phyloP scores from a whole-genome alignment of 2,888 invertebrate genomes.

The Diaprepes abbreviatus region DNA sequence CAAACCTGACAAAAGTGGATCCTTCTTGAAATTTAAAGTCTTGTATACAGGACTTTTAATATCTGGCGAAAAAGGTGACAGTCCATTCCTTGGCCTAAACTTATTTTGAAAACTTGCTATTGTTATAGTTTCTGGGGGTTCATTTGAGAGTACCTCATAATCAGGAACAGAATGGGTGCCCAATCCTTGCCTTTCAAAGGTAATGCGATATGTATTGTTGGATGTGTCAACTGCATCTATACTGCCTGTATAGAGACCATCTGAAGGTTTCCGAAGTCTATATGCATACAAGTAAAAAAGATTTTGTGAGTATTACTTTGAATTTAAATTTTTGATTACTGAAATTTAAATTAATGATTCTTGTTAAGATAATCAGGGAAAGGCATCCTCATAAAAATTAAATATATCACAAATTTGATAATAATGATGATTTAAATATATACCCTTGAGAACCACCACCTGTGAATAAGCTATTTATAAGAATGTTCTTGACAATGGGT shows the following conservation, averaged over 20 bases:
- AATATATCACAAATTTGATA: too few relatives aligned
- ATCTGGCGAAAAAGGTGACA: slow-evolving; percentile 65
- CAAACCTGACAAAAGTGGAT: slow-evolving; percentile 76
- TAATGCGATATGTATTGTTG: slow-evolving; percentile 93
- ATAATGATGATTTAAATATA: too few relatives aligned
- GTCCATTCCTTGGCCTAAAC: slow-evolving; percentile 77
- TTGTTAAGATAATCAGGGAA: too few relatives aligned
- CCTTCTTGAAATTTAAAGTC: slow-evolving; percentile 71
- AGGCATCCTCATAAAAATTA: too few relatives aligned
- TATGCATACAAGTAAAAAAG: too few relatives aligned
- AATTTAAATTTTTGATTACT: too few relatives aligned
- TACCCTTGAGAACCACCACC: too few relatives aligned
- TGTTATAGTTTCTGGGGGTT: slow-evolving; percentile 91
- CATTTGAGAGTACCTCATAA: slow-evolving; percentile 95
- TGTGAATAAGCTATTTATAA: too few relatives aligned
- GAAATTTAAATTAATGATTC: too few relatives aligned
- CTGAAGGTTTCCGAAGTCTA: slow-evolving; percentile 92
- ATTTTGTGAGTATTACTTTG: too few relatives aligned
- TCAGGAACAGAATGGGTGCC: slow-evolving; percentile 97
- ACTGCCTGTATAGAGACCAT: slow-evolving; percentile 89
- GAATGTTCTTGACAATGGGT: too few relatives aligned
- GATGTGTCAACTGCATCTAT: slow-evolving; percentile 97
- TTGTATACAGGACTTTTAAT: slow-evolving; percentile 66
- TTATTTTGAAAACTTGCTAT: slow-evolving; percentile 86
- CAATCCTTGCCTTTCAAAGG: slow-evolving; percentile 91